phyloP scores from a whole-genome alignment of 1,140 invertebrate species.

The Drosophila kurseongensis region DNA sequence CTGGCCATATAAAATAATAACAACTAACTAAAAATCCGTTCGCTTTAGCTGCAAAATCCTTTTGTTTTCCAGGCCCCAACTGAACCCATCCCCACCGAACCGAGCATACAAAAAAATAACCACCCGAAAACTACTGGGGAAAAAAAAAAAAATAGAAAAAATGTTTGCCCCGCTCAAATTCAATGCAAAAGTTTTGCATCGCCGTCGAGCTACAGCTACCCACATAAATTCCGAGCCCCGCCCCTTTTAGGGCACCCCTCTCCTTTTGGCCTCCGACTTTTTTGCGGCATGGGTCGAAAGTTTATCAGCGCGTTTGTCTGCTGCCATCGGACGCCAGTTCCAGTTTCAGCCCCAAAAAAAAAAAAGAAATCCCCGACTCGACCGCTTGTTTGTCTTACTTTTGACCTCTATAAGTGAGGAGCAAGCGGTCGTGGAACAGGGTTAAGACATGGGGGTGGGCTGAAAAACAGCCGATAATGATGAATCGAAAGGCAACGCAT shows the following conservation, averaged over 20 bases:
- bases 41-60: conserved; percentile 82
- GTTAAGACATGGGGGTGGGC: conserved; percentile 1
- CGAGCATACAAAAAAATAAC: conserved; percentile 24
- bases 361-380: conserved; percentile 35
- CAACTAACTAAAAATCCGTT: conserved; percentile 82
- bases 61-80: conserved; percentile 62
- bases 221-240: conserved; percentile 66
- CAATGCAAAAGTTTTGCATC: conserved; percentile 80
- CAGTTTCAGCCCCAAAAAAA: conserved; percentile 38
- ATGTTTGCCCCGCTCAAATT: conserved; percentile 80
- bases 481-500: conserved; percentile 55
- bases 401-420: conserved; percentile 75
- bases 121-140: conserved; percentile 63
- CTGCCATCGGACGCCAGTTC: conserved; percentile 46
- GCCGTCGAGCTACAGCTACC: conserved; percentile 69
- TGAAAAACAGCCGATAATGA: conserved; percentile 62
- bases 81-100: background rate
- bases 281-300: conserved; percentile 62
- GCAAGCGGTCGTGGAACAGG: conserved; percentile 16
- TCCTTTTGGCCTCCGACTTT: conserved; percentile 35
- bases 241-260: background rate
- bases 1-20: conserved; percentile 81
- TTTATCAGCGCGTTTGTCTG: conserved; percentile 76
- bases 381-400: conserved; percentile 82
- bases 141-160: conserved; percentile 59